phyloP scores from a whole-genome alignment of 2,113 vertebrate species.

The Cyanocitta stelleri region DNA sequence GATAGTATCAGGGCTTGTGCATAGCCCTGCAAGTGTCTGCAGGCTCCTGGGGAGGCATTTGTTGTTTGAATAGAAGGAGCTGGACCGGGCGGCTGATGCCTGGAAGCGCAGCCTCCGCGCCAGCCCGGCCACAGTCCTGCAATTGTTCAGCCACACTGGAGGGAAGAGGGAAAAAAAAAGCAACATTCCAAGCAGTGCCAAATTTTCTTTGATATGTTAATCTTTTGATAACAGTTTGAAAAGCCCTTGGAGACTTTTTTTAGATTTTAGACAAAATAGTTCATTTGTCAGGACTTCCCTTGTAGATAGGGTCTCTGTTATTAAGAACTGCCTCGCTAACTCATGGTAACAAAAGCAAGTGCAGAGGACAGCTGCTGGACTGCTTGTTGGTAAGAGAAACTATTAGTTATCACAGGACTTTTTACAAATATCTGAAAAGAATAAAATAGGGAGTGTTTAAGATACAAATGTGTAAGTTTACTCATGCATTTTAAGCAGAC shows the following conservation, averaged over 20 bases:
- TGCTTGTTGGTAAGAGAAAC: constrained; percentile 64
- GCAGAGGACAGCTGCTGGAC: constrained; percentile 49
- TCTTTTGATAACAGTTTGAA: constrained; percentile 69
- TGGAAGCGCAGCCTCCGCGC: constrained; percentile 43
- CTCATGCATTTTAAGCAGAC: not conserved
- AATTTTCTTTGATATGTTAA: constrained; percentile 69
- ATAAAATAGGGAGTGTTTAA: not conserved
- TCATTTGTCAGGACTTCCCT: constrained; percentile 72
- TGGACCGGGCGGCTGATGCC: constrained; percentile 13
- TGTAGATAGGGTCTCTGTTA: constrained; percentile 58
- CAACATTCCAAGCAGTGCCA: constrained; percentile 51
- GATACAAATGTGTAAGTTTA: not conserved
- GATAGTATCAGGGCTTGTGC: constrained; percentile 79
- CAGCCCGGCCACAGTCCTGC: constrained; percentile 34
- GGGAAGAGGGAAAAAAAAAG: not conserved
- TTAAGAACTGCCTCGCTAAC: constrained; percentile 50
- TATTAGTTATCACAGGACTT: not conserved
- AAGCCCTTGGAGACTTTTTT: constrained; percentile 67
- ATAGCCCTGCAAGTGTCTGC: constrained; percentile 35
- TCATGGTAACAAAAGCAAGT: constrained; percentile 44
- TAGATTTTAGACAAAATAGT: constrained; percentile 72
- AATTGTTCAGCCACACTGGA: constrained; percentile 57
- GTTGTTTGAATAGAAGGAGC: constrained; percentile 54
- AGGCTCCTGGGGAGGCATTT: constrained; percentile 34
- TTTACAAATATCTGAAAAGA: not conserved